Conservation (phyloP, 2,113 vertebrate species). For the Panthera uncia region DNA sequence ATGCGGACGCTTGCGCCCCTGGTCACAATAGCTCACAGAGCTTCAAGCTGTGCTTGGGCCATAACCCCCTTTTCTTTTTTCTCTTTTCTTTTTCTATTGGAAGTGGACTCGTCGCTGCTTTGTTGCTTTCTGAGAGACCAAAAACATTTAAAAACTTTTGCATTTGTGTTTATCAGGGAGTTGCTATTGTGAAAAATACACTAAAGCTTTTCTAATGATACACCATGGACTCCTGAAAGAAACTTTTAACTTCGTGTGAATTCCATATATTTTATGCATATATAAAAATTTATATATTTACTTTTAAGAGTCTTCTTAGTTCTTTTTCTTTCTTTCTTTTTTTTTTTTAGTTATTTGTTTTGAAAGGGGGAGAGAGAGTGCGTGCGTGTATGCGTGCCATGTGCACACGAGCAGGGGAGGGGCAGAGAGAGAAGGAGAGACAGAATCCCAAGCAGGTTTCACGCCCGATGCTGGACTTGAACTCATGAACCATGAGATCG, state of each 20-base stretch:
- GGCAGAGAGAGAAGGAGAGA: too few relatives aligned
- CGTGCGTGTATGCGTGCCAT: accelerated
- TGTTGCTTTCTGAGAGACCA: background rate
- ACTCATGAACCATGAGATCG: too few relatives aligned
- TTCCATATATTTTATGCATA: background rate
- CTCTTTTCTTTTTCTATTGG: background rate
- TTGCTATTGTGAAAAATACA: background rate
- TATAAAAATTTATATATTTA: background rate
- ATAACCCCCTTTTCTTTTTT: background rate
- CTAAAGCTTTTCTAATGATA: background rate
- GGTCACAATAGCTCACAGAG: accelerated
- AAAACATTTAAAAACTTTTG: background rate
- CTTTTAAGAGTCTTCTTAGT: background rate
- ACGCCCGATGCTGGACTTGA: too few relatives aligned
- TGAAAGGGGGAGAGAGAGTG: too few relatives aligned
- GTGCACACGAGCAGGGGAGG: too few relatives aligned
- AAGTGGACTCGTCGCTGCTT: background rate
- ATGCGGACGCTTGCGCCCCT: accelerated
- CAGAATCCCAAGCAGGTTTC: too few relatives aligned
- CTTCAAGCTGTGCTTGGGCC: too few relatives aligned
- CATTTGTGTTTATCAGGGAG: background rate
- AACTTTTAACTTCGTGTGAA: background rate
- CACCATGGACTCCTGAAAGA: background rate
- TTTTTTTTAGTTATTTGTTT: too few relatives aligned
- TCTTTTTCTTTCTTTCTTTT: background rate